Percentiles rank a stretch among this genome's conserved stretches.
Evolutionary conservation across 2,113 vertebrate genomes (phyloP).

Genomic region (Podocnemis expansa): DNA sequence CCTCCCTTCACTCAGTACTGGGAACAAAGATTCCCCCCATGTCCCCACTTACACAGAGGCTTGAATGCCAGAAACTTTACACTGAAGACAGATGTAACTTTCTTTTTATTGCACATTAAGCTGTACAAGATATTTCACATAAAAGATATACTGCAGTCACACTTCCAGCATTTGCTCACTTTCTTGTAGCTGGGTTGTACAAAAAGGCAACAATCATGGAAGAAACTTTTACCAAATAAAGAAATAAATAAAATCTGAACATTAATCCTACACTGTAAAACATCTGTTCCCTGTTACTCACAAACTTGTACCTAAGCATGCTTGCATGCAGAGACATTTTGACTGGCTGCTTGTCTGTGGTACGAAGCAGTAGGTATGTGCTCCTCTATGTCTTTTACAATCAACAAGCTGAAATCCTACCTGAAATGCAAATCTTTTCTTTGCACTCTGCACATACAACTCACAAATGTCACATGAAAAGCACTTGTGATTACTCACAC

Average conservation of each 20-base stretch:
- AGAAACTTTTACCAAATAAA: slow-evolving; percentile 76
- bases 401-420: slow-evolving; percentile 52
- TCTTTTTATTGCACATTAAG: slow-evolving; percentile 88
- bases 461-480: slow-evolving; percentile 75
- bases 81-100: slow-evolving; percentile 88
- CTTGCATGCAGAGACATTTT: slow-evolving; percentile 77
- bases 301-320: slow-evolving; percentile 82
- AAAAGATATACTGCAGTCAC: slow-evolving; percentile 84
- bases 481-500: slow-evolving; percentile 72
- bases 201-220: slow-evolving; percentile 81
- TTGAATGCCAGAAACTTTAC: slow-evolving; percentile 84
- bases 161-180: slow-evolving; percentile 81
- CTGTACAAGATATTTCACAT: slow-evolving; percentile 87
- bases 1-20: slow-evolving; percentile 67
- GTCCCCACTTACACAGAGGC: slow-evolving; percentile 72
- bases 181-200: slow-evolving; percentile 82
- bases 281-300: slow-evolving; percentile 78
- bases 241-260: slow-evolving; percentile 70
- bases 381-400: slow-evolving; percentile 43
- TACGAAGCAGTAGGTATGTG: slow-evolving; percentile 64
- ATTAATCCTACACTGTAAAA: slow-evolving; percentile 78
- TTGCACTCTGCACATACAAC: slow-evolving; percentile 56
- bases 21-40: slow-evolving; percentile 61
- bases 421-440: slow-evolving; percentile 56
- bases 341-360: slow-evolving; percentile 67